phyloP scores from a whole-genome alignment of 2,797 vertebrate genomes.

The Catostomus latipinnis region DNA sequence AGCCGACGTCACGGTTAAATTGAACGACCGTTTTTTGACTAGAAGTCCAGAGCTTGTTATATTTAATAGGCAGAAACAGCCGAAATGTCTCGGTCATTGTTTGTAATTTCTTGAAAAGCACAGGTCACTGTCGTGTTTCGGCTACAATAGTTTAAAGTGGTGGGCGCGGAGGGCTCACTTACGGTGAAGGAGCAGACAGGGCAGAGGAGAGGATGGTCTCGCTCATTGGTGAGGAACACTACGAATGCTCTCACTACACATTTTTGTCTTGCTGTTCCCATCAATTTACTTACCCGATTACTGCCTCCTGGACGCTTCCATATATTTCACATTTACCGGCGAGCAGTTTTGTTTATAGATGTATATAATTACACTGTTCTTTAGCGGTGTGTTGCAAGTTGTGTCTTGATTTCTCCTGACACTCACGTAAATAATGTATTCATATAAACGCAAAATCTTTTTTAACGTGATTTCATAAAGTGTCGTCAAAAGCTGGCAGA shows the following conservation, averaged over 20 bases:
- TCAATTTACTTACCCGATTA: not conserved
- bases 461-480: not conserved
- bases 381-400: not conserved
- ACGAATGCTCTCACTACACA: conserved; percentile 29
- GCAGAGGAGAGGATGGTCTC: conserved; percentile 26
- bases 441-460: not conserved
- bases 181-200: not conserved
- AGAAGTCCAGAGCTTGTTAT: conserved; percentile 61
- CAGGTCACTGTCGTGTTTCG: not conserved
- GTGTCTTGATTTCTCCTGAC: not conserved
- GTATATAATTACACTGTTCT: not conserved
- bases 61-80: conserved; percentile 52
- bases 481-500: too few species aligned
- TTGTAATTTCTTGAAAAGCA: not conserved
- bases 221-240: conserved; percentile 54
- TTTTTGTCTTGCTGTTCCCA: not conserved
- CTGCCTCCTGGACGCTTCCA: conserved; percentile 15
- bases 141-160: not conserved
- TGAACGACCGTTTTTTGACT: conserved; percentile 71
- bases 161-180: not conserved
- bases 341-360: not conserved
- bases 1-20: conserved; percentile 81
- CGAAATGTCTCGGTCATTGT: not conserved
- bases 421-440: conserved; percentile 9
- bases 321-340: not conserved